Base-by-base conservation (phyloP, 2,797 vertebrate genomes). In the Antennarius maculatus region DNA sequence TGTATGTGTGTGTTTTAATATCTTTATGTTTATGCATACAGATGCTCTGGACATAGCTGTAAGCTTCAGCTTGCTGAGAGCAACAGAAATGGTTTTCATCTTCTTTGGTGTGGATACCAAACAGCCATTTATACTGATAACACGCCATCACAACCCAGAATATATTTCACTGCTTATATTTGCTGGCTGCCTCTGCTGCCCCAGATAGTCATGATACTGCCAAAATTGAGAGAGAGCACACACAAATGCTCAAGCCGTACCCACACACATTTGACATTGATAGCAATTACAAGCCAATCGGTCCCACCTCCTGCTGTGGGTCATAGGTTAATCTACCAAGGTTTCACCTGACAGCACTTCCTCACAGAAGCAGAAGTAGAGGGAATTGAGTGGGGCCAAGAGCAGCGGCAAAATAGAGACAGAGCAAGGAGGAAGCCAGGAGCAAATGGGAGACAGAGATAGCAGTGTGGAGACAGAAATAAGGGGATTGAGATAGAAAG, bases 301-400 rank as follows among this genome's bases (percentile, higher is more conserved):
- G 77, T 84, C 42, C 50, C 59, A 70, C 71, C 81, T 80, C 80
- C 83, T 27, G 62, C 74, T 17, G 56, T 43, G 69, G 80, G 83
- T 89, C 80, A 77, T 61, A 87, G 89, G 86, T 84, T 87, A 90
- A 91, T 89, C 78, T 89, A 68, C 23, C 65, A 11, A 54, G 65
- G 73, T 84, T 81, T 79, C 70, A 80, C 79, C 84, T 82, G 81
- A 81, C 81, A 80, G 76, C 66, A 37, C 64, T 77, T 82, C 69
- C 49, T 72, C 31, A 28, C 60, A 54, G 69, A 43, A 10, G 34
- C 58, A 54, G 4, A 46, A 34, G 68, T 65, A 23, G 63, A 66
- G 62, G 71, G 46, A 69, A 57, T 69, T 61, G 60, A 79, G 58
- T 48, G 69, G 64, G 61, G 61, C 71, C 1, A 37, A 66, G 64